Evolutionary conservation across 37 sponge, comb jelly and placozoan genomes (phyloP).

Genomic region (Halisarca cf. caerulea): DNA sequence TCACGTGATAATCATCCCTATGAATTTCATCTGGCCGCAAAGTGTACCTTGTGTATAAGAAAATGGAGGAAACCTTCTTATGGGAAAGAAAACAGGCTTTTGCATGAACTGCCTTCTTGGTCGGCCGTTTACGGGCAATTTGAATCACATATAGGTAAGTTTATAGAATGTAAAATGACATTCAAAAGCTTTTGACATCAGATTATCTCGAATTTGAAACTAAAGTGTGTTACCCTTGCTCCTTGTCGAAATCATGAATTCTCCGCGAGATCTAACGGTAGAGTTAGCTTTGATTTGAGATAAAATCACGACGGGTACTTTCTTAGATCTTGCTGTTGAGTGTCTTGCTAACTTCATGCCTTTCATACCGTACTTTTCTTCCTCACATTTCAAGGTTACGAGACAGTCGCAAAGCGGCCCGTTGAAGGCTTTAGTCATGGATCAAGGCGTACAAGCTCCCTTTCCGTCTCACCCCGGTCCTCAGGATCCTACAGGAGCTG

Average conservation of each 20-base stretch:
- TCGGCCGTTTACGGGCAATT: conserved; percentile 15
- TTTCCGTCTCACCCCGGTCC: neutral
- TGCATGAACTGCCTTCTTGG: neutral
- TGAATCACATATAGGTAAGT: neutral
- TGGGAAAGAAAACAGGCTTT: conserved; percentile 9
- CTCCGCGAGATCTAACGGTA: too few relatives aligned
- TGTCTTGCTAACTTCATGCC: too few relatives aligned
- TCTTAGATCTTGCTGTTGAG: too few relatives aligned
- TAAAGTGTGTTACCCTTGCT: too few relatives aligned
- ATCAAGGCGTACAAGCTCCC: conserved; percentile 4
- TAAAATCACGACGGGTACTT: too few relatives aligned
- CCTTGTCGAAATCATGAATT: too few relatives aligned
- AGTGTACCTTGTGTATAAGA: conserved; percentile 30
- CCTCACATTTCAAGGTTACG: too few relatives aligned
- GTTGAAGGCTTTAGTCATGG: neutral
- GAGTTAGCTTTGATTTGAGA: too few relatives aligned
- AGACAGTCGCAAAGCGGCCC: too few relatives aligned
- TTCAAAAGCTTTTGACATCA: neutral
- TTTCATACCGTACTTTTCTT: too few relatives aligned
- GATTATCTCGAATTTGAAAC: neutral
- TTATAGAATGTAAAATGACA: neutral
- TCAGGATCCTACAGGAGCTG: neutral
- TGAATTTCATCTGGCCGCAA: conserved; percentile 36
- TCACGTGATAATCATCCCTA: conserved; percentile 15
- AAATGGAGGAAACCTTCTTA: conserved; percentile 25